phyloP scores from a whole-genome alignment of 2,797 vertebrate species.

The Arnoldichthys spilopterus region DNA sequence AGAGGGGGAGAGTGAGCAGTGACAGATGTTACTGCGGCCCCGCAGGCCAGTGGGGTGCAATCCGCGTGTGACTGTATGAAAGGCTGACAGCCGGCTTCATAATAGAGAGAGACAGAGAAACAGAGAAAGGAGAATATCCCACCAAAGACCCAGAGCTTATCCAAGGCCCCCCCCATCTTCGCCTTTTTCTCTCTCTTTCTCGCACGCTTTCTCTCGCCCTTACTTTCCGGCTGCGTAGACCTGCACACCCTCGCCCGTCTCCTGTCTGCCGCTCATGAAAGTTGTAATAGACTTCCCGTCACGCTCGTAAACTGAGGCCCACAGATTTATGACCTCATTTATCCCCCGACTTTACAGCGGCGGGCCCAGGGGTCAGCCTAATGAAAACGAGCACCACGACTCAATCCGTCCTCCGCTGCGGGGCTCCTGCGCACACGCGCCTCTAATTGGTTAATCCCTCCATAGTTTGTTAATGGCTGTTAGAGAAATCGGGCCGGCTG shows the following conservation, averaged over 20 bases:
- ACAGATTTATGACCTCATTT: constrained; percentile 82
- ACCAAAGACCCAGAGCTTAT: constrained; percentile 35
- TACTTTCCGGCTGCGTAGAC: constrained; percentile 19
- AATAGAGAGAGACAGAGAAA: constrained; percentile 10
- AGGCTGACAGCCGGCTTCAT: constrained; percentile 35
- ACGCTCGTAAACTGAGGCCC: constrained; percentile 71
- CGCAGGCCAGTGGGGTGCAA: constrained; percentile 40
- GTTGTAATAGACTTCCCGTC: constrained; percentile 80
- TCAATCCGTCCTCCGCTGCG: constrained; percentile 32
- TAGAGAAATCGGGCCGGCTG: constrained; percentile 28
- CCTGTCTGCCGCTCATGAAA: constrained; percentile 70
- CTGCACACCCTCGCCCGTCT: constrained; percentile 44
- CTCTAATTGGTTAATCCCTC: constrained; percentile 72
- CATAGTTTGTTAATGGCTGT: constrained; percentile 59
- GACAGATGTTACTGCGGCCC: constrained; percentile 47
- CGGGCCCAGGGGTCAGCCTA: constrained; percentile 66
- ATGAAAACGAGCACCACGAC: constrained; percentile 71
- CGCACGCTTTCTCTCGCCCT: constrained; percentile 1
- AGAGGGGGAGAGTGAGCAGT: constrained; percentile 18
- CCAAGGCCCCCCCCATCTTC: background rate
- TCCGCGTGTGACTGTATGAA: constrained; percentile 41
- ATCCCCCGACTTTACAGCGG: constrained; percentile 69
- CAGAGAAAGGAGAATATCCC: constrained; percentile 21
- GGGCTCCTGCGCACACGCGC: constrained; percentile 45
- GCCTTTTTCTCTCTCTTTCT: constrained; percentile 17